Evolutionary conservation across 2,113 vertebrate genomes (phyloP), one percentile per base, ranked within the genome.

Genomic region (Labeo rohita): DNA sequence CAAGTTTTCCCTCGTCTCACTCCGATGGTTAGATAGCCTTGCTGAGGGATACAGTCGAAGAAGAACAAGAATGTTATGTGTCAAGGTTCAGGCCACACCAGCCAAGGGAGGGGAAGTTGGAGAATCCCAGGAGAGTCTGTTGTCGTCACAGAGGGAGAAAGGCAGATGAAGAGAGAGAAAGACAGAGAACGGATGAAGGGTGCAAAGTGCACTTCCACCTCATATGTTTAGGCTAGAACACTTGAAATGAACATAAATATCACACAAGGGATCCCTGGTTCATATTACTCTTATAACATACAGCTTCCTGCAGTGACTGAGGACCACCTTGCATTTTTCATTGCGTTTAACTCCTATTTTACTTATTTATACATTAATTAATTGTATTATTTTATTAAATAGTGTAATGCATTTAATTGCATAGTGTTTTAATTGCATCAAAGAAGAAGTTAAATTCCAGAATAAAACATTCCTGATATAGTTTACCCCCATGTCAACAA

Each of bases 1-100:
- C 89, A 91, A 92, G 89, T 91, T 92, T 91, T 91, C 80, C 82
- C 43, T 65, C 34, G 63, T 56, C 89, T 89, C 89, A 91, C 73
- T 50, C 88, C 85, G 84, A 90, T 89, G 81, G 85, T 80, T 88
- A 90, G 85, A 92, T 91, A 91, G 92, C 89, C 90, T 80, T 43
- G 66, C 81, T 50, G 49, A 78, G 85, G 52, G 52, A 90, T 52
- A 87, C 50, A 73, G 49, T 43, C 36, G 83, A 70, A 87, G 50
- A 77, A n/a, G 43, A 12, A 6, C 63, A 65, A 56, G 36, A 47
- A 47, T 70, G 59, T 63, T 49, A 43, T 47, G 13, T 59, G 21
- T 84, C 54, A 56, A 18, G 45, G 21, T 81, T 80, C 28, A 47
- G 77, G 68, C 50, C 76, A 84, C 45, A 56, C 52, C 45, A 15